phyloP scores from a whole-genome alignment of 2,797 vertebrate species.

The Hydrophis major region DNA sequence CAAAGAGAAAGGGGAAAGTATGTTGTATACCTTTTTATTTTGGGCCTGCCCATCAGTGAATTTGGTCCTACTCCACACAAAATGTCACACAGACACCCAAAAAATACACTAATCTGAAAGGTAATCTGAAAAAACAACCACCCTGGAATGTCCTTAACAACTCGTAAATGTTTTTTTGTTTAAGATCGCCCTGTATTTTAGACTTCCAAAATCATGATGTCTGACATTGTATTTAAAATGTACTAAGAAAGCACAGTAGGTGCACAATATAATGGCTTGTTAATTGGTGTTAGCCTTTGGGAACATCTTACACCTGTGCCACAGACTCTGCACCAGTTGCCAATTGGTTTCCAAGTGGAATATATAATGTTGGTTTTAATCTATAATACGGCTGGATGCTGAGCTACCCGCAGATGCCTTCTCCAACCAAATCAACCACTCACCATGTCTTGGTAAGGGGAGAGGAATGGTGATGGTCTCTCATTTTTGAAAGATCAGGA shows the following conservation, averaged over 20 bases:
- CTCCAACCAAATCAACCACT: neutral
- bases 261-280: neutral
- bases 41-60: no score
- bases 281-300: neutral
- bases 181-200: neutral
- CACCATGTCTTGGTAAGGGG: neutral
- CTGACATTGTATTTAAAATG: neutral
- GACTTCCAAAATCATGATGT: neutral
- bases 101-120: neutral
- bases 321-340: neutral
- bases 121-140: neutral
- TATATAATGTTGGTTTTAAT: neutral
- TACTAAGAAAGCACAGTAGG: neutral
- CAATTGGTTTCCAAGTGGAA: neutral
- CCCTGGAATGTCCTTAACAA: neutral
- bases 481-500: neutral
- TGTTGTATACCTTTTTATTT: neutral
- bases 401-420: neutral
- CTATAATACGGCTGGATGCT: neutral
- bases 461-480: neutral
- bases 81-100: neutral
- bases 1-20: neutral
- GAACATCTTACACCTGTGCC: neutral
- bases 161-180: neutral
- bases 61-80: neutral